These are phyloP conservation scores for Drosophila formosana DNA, from an alignment of 2,888 invertebrate genomes.

Conservation along the genomic window DNA sequence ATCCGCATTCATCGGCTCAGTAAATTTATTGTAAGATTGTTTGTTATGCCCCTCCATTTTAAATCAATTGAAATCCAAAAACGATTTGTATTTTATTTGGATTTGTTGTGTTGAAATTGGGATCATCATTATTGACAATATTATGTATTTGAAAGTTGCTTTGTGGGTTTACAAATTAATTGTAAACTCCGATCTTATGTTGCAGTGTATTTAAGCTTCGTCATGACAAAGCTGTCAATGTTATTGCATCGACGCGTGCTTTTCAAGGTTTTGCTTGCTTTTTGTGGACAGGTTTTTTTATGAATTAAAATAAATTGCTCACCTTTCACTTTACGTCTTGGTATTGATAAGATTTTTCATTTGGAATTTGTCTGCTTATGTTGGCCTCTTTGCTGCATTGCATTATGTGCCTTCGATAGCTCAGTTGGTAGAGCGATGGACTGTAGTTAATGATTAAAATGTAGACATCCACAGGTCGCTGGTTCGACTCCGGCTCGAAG, in stretches of 20 bases:
- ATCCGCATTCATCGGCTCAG: too few species aligned
- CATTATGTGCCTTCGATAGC: conserved; percentile 66
- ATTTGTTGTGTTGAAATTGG: too few species aligned
- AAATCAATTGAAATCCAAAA: too few species aligned
- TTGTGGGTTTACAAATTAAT: too few species aligned
- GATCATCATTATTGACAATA: too few species aligned
- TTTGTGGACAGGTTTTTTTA: conserved; percentile 10
- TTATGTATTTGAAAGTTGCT: too few species aligned
- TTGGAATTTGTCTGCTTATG: neutral
- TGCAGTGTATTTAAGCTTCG: conserved; percentile 6
- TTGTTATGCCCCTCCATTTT: too few species aligned
- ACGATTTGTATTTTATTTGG: too few species aligned
- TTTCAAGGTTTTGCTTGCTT: conserved; percentile 1
- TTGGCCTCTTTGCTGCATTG: neutral
- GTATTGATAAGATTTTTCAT: conserved; percentile 12
- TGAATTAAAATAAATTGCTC: conserved; percentile 18
- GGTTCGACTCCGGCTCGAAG: conserved; percentile 59
- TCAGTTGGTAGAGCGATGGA: conserved; percentile 81
- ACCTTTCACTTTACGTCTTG: conserved; percentile 30
- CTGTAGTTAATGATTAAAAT: conserved; percentile 48
- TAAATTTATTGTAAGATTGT: too few species aligned
- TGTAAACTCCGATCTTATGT: neutral
- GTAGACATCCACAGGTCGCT: conserved; percentile 56
- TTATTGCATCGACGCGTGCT: neutral
- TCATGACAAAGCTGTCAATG: neutral